Evolutionary conservation across 2,797 vertebrate species (phyloP).

Genomic region (Phalloptychus januarius): DNA sequence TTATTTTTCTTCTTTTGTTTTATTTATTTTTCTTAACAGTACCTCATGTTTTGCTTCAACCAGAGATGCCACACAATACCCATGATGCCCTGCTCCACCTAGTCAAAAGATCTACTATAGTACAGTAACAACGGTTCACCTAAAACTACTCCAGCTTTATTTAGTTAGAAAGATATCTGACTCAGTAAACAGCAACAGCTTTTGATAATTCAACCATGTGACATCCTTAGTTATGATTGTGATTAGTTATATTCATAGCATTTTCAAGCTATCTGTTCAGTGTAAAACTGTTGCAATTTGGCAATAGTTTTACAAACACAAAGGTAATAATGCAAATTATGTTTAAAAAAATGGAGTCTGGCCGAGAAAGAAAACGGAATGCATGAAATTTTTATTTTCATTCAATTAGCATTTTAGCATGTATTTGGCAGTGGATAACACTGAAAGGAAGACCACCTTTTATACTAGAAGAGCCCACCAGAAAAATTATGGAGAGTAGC

Average conservation of each 20-base stretch:
- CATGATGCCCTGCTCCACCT: not conserved
- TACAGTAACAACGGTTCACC: not conserved
- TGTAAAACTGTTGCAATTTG: not conserved
- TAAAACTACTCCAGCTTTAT: not conserved
- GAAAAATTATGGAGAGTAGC: not conserved
- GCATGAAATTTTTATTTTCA: not conserved
- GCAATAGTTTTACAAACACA: not conserved
- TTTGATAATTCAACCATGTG: not conserved
- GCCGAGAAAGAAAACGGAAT: not conserved
- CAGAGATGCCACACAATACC: not conserved
- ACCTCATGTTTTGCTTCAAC: not conserved
- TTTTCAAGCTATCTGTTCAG: not conserved
- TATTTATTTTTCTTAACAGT: not conserved
- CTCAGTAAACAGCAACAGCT: not conserved
- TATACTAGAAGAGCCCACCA: not conserved
- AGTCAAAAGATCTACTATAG: not conserved
- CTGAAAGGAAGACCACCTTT: not conserved
- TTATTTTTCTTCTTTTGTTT: no score
- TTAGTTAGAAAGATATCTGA: not conserved
- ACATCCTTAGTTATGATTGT: no score
- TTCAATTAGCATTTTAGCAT: not conserved
- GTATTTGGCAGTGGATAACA: not conserved
- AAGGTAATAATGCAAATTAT: not conserved
- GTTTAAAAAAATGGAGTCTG: not conserved
- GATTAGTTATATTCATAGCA: not conserved